These are phyloP conservation scores for Prunella strophiata DNA, from an alignment of 2,797 vertebrate species.

Conservation along the genomic window DNA sequence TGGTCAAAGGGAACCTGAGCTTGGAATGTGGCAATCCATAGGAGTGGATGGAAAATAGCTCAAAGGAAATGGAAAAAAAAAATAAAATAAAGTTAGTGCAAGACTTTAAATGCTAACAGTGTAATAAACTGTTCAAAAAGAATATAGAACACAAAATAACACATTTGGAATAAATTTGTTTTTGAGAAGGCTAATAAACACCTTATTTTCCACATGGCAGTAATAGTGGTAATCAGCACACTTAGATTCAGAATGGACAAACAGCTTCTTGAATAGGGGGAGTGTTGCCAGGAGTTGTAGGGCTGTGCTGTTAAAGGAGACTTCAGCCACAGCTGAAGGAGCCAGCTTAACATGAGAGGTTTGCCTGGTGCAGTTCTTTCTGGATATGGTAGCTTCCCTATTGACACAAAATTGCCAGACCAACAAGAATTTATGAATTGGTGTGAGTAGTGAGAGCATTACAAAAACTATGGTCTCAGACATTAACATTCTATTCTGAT, in stretches of 20 bases:
- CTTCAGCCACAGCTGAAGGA: not conserved
- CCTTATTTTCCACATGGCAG: not conserved
- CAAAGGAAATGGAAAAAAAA: not conserved
- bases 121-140: not conserved
- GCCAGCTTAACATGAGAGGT: not conserved
- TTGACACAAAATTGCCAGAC: not conserved
- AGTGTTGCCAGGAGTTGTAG: not conserved
- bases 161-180: not conserved
- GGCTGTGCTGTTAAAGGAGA: not conserved
- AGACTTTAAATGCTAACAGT: not conserved
- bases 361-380: not conserved
- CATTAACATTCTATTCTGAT: not conserved
- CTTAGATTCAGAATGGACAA: not conserved
- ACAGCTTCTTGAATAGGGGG: not conserved
- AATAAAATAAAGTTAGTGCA: not conserved
- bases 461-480: not conserved
- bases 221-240: not conserved
- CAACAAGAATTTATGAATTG: not conserved
- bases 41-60: not conserved
- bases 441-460: not conserved
- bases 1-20: not conserved
- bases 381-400: not conserved
- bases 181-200: slow-evolving; percentile 17
- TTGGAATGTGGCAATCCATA: not conserved
- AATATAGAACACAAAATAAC: not conserved